A percentile compares a stretch with the other conserved stretches of the same genome.
Conservation (phyloP, 2,888 invertebrate genomes). For the Acrobasis consociella region DNA sequence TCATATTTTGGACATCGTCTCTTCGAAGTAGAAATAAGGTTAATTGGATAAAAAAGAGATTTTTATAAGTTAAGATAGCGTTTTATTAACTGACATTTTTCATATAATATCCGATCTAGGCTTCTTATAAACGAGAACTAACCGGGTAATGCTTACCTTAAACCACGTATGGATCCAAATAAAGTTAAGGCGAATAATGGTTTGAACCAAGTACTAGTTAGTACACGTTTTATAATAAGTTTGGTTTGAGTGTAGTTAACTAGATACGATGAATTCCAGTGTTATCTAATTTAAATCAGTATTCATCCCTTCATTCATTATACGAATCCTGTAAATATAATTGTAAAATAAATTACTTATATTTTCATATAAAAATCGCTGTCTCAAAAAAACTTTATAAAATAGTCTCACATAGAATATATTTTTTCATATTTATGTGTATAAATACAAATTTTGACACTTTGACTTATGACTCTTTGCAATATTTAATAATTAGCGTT, state of each 20-base stretch:
- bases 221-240: neutral
- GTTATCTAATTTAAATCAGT: slow-evolving; percentile 56
- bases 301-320: slow-evolving; percentile 56
- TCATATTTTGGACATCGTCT: too few species aligned
- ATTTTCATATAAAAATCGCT: slow-evolving; percentile 69
- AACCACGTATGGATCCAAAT: too few species aligned
- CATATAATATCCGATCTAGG: too few species aligned
- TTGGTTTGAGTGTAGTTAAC: neutral
- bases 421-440: slow-evolving; percentile 69
- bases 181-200: too few species aligned
- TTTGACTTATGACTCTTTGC: slow-evolving; percentile 69
- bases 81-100: too few species aligned
- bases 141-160: too few species aligned
- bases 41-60: too few species aligned
- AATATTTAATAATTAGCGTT: slow-evolving; percentile 66
- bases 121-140: too few species aligned
- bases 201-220: too few species aligned
- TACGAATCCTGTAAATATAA: slow-evolving; percentile 63
- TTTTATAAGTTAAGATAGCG: too few species aligned
- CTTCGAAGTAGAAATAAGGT: too few species aligned
- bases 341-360: slow-evolving; percentile 60
- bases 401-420: slow-evolving; percentile 63
- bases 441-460: slow-evolving; percentile 49
- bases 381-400: slow-evolving; percentile 53
- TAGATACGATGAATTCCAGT: slow-evolving; percentile 48